Evolutionary conservation across 2,797 vertebrate genomes (phyloP).

Genomic region (Esox lucius): DNA sequence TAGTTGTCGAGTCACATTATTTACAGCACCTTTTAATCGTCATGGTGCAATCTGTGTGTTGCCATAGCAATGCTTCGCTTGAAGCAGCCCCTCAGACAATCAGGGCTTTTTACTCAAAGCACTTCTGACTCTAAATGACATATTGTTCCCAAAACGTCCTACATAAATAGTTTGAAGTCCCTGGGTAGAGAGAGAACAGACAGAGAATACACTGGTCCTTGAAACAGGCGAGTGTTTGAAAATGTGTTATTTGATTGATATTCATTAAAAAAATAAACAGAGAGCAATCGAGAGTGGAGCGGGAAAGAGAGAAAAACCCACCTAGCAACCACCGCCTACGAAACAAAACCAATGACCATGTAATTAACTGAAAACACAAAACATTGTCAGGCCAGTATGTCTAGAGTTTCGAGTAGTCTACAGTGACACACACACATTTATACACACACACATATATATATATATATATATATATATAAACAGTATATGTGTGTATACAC

Average conservation of each 20-base stretch:
- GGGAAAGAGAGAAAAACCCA: neutral
- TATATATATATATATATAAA: no score
- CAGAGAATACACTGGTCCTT: constrained; percentile 18
- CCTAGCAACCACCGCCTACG: neutral
- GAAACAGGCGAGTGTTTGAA: constrained; percentile 24
- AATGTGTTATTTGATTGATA: neutral
- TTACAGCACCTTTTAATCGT: constrained; percentile 38
- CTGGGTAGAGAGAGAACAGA: neutral
- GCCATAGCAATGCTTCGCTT: constrained; percentile 46
- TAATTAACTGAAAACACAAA: neutral
- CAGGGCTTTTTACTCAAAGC: constrained; percentile 37
- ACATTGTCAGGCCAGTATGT: neutral
- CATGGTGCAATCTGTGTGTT: constrained; percentile 38
- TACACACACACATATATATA: no score
- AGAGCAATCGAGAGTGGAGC: neutral
- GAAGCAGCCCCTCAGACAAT: constrained; percentile 38
- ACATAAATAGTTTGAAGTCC: constrained; percentile 48
- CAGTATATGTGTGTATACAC: no score
- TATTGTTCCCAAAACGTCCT: constrained; percentile 33
- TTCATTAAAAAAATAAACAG: neutral
- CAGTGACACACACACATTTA: no score
- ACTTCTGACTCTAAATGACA: constrained; percentile 6
- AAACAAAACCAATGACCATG: neutral
- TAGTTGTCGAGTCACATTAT: constrained; percentile 8
- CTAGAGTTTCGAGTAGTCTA: constrained; percentile 20